A percentile compares a stretch with the other conserved stretches of the same genome.
Evolutionary conservation across 35 echinoderm and acorn worm species (phyloP).

Genomic region (Patiria miniata): DNA sequence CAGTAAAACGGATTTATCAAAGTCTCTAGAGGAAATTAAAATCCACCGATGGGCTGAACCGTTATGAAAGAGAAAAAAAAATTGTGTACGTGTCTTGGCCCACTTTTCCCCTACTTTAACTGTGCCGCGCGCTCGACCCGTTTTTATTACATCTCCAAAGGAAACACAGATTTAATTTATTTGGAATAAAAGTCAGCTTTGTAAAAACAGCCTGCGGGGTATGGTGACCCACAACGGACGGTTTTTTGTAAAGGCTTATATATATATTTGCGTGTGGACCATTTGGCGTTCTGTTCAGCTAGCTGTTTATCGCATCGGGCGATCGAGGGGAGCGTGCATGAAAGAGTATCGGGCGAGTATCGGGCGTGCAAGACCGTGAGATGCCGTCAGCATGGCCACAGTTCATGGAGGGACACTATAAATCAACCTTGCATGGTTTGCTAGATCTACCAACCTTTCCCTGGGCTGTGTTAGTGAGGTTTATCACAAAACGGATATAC

Average conservation of each 20-base stretch:
- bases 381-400: not conserved
- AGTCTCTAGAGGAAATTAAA: too few species aligned
- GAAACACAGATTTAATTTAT: constrained; percentile 27
- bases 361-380: not conserved
- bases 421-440: not conserved
- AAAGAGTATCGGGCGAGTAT: not conserved
- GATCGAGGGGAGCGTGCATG: constrained; percentile 1
- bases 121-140: not conserved
- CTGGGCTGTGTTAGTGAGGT: not conserved
- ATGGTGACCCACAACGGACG: not conserved
- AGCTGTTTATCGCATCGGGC: not conserved
- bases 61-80: not conserved
- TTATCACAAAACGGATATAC: not conserved
- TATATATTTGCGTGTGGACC: not conserved
- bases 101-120: not conserved
- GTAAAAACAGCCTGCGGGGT: not conserved
- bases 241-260: not conserved
- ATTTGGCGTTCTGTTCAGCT: not conserved
- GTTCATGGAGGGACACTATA: not conserved
- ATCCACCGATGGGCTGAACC: too few species aligned
- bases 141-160: not conserved
- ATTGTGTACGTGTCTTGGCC: not conserved
- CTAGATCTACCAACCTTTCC: not conserved
- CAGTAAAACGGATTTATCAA: too few species aligned
- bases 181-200: not conserved